phyloP scores from a whole-genome alignment of 2,888 invertebrate species.

The Xylocampa areola region DNA sequence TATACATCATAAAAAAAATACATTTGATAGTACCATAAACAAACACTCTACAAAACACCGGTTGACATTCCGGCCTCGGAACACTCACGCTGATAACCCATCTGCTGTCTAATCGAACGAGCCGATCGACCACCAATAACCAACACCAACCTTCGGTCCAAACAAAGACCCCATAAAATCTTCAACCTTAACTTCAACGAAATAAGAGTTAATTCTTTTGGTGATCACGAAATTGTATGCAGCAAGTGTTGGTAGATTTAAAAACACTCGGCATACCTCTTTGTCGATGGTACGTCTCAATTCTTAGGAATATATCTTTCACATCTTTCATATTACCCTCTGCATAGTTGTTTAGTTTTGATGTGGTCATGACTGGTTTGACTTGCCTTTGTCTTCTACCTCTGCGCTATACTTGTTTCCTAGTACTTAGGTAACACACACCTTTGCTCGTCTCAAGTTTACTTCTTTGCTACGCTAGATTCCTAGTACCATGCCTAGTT shows the following conservation, averaged over 20 bases:
- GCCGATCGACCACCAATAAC: constrained; percentile 72
- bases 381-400: constrained; percentile 27
- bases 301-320: constrained; percentile 78
- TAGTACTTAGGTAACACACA: constrained; percentile 3
- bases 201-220: constrained; percentile 51
- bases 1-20: constrained; percentile 43
- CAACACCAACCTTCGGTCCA: constrained; percentile 12
- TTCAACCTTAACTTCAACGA: constrained; percentile 50
- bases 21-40: constrained; percentile 62
- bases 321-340: constrained; percentile 74
- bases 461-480: too few species aligned
- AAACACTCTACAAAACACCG: constrained; percentile 62
- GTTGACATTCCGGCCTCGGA: constrained; percentile 76
- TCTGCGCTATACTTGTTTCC: constrained; percentile 21
- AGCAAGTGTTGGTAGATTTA: constrained; percentile 44
- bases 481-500: too few species aligned
- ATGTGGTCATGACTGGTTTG: constrained; percentile 54
- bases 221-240: constrained; percentile 17
- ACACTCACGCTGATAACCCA: constrained; percentile 80
- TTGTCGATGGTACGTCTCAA: constrained; percentile 83
- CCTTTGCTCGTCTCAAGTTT: background rate
- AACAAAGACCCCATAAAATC: constrained; percentile 27
- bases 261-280: constrained; percentile 75
- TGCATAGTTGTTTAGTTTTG: constrained; percentile 59
- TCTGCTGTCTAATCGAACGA: constrained; percentile 78